Evolutionary conservation across 2,797 vertebrate genomes (phyloP), one percentile per base, ranked within the genome.

Genomic region (Knipowitschia caucasica): DNA sequence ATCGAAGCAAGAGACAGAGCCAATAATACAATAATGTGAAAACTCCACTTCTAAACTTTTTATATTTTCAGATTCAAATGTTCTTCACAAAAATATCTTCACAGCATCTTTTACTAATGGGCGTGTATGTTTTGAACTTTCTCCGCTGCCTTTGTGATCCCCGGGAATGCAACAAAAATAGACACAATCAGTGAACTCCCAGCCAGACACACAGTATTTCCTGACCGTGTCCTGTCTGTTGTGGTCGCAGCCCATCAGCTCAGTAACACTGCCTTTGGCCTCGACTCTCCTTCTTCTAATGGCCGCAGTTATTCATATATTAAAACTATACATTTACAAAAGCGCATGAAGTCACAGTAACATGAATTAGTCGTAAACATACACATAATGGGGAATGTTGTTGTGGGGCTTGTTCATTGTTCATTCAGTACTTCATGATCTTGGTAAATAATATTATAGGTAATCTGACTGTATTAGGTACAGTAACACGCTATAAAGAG

Each of bases 161-260:
- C 35, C 21, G 59, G 77, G 74, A 82, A 78, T 81, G 58, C 53
- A 36, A 75, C 58, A 78, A 77, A 88, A 73, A 81, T 84, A 87
- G 81, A 77, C 86, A 85, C 77, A 86, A 87, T 89, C 61, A 66
- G 40, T 33, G 24, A 52, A 53, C 59, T 69, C 68, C 53, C 47
- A 66, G 56, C 72, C 69, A 54, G 63, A 69, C 75, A 81, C 78
- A 64, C 58, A 51, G 81, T 7, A 83, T 88, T 88, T 89, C 83
- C 84, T 88, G 82, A 64, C 14, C 3, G 2, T 46, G 6, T 40
- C 15, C 7, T 38, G 46, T 61, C 59, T 40, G 43, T 61, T 63
- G 57, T 53, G 2, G 20, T 61, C 33, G 5, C 62, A 24, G 36
- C 23, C 52, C 60, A 62, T 45, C 4, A 27, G 56, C 62, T 65